Percentiles rank a stretch among this genome's conserved stretches.
These are phyloP conservation scores for Sebastes matsubarae DNA, from an alignment of 2,797 vertebrate species.

Conservation along the genomic window DNA sequence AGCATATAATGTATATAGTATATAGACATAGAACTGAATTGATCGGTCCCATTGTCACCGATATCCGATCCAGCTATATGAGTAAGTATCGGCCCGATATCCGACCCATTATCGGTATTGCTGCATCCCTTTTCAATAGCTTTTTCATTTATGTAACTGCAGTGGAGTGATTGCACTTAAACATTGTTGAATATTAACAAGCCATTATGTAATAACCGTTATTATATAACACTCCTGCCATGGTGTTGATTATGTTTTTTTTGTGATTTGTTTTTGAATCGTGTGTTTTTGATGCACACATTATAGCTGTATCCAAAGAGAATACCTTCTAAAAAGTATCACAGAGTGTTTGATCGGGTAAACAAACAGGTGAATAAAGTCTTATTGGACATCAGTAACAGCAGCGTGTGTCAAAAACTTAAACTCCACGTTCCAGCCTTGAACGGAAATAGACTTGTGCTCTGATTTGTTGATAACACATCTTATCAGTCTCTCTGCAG, in stretches of 20 bases:
- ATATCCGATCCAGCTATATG: too few relatives aligned
- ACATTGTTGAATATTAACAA: neutral
- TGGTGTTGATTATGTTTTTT: neutral
- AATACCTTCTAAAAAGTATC: neutral
- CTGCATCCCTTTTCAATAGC: neutral
- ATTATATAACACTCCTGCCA: neutral
- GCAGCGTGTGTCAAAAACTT: neutral
- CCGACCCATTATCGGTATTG: too few relatives aligned
- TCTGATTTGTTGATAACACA: conserved; percentile 4
- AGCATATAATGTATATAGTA: too few relatives aligned
- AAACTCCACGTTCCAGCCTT: neutral
- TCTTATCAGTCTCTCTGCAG: neutral
- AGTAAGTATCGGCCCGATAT: too few relatives aligned
- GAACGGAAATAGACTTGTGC: conserved; percentile 1
- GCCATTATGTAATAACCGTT: neutral
- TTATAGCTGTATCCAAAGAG: neutral
- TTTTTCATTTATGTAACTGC: neutral
- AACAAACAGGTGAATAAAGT: neutral
- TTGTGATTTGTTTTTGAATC: neutral
- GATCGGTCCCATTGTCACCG: too few relatives aligned
- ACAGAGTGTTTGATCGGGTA: neutral
- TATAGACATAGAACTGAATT: too few relatives aligned
- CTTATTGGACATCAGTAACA: neutral
- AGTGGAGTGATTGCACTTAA: neutral
- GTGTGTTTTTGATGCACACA: neutral